Percentiles rank a stretch among this genome's conserved stretches.
Conservation (phyloP, 2,888 invertebrate species). For the Trachelus tabidus region DNA sequence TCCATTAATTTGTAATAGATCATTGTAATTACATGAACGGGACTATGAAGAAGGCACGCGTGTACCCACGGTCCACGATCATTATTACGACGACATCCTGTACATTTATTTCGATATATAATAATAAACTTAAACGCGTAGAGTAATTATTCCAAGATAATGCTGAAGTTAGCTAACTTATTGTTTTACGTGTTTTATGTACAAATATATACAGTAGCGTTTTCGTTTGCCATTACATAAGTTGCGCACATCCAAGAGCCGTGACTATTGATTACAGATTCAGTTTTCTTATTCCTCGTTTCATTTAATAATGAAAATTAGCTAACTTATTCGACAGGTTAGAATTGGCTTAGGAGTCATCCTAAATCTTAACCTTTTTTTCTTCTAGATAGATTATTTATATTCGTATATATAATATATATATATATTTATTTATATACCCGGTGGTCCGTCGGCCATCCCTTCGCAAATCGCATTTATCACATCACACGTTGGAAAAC, state of each 20-base stretch:
- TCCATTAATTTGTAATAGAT: background rate
- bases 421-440: constrained; percentile 26
- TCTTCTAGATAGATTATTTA: background rate
- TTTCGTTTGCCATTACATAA: constrained; percentile 42
- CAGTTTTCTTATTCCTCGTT: constrained; percentile 26
- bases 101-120: constrained; percentile 37
- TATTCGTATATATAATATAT: background rate
- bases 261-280: constrained; percentile 39
- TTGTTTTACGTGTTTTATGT: constrained; percentile 48
- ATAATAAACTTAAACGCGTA: constrained; percentile 52
- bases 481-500: constrained; percentile 42
- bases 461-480: constrained; percentile 31
- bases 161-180: constrained; percentile 57
- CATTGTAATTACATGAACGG: background rate
- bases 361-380: background rate
- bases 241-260: constrained; percentile 46
- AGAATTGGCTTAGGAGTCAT: constrained; percentile 38
- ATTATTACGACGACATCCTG: constrained; percentile 52
- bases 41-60: background rate
- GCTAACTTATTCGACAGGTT: constrained; percentile 45
- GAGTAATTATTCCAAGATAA: constrained; percentile 57
- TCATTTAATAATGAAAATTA: constrained; percentile 47
- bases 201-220: constrained; percentile 58
- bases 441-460: constrained; percentile 36
- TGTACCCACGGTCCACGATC: constrained; percentile 45